Percentiles rank a stretch among this genome's conserved stretches.
phyloP scores from a whole-genome alignment of 2,113 vertebrate genomes.

The Barnardius zonarius region DNA sequence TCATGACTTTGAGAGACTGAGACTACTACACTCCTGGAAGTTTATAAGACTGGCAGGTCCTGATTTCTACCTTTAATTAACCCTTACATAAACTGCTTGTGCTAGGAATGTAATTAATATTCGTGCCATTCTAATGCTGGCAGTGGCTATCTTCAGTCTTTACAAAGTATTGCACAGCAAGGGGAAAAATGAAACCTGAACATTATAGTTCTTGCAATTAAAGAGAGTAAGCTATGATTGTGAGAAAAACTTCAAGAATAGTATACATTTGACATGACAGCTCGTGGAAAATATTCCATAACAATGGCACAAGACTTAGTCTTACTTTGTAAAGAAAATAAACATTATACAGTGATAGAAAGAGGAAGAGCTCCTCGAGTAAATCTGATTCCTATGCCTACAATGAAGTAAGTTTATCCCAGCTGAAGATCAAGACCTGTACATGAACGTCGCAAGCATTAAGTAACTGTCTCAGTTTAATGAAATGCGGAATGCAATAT shows the following conservation, averaged over 20 bases:
- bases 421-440: background rate
- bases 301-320: background rate
- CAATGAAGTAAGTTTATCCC: background rate
- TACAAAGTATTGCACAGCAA: background rate
- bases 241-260: background rate
- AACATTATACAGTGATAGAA: background rate
- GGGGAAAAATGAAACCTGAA: background rate
- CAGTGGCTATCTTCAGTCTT: background rate
- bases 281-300: background rate
- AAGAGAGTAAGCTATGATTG: background rate
- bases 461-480: background rate
- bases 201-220: background rate
- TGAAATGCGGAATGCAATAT: background rate
- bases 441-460: background rate
- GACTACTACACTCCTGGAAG: background rate
- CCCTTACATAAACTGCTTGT: background rate
- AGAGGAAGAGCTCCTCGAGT: background rate
- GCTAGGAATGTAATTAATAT: background rate
- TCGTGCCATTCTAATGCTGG: background rate
- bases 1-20: background rate
- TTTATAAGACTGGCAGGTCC: background rate
- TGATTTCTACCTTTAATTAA: background rate
- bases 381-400: background rate
- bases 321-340: background rate
- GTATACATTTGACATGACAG: background rate